Evolutionary conservation across 2,888 invertebrate genomes (phyloP).

Genomic region (Cerastoderma edule): DNA sequence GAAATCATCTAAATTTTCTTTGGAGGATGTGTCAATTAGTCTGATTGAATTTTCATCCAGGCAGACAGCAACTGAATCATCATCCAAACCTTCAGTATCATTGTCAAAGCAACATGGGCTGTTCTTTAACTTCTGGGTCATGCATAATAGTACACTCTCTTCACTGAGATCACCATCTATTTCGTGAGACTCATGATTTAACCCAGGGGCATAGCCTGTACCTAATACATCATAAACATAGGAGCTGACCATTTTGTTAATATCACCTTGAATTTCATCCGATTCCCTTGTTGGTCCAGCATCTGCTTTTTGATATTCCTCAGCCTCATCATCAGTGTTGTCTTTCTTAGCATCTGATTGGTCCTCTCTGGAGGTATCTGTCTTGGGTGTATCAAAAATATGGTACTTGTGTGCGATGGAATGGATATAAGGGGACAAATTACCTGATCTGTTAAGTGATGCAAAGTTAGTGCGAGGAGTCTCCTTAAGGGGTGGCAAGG

Average conservation of each 20-base stretch:
- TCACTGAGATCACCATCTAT: slow-evolving; percentile 11
- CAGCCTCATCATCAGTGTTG: background rate
- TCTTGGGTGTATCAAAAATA: slow-evolving; percentile 44
- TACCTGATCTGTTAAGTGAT: slow-evolving; percentile 56
- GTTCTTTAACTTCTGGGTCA: background rate
- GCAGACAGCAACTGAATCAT: slow-evolving; percentile 50
- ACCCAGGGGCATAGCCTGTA: background rate
- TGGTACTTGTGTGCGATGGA: slow-evolving; percentile 63
- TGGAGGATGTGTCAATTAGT: slow-evolving; percentile 22
- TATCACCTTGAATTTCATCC: slow-evolving; percentile 4
- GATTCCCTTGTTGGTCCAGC: background rate
- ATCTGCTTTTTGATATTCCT: background rate
- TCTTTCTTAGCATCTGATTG: slow-evolving; percentile 3
- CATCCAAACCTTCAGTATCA: slow-evolving; percentile 14
- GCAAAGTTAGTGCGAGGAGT: slow-evolving; percentile 57
- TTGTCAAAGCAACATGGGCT: background rate
- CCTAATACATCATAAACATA: slow-evolving; percentile 53
- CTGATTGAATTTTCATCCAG: slow-evolving; percentile 47
- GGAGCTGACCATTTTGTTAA: slow-evolving; percentile 46
- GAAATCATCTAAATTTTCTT: slow-evolving; percentile 32
- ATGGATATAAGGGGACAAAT: slow-evolving; percentile 66
- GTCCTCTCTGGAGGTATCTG: background rate
- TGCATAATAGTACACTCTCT: background rate
- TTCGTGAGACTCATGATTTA: background rate
- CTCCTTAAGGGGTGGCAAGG: slow-evolving; percentile 14